Evolutionary conservation across 1,140 invertebrate species (phyloP), one percentile per base, ranked within the genome.

Genomic region (Listronotus oregonensis): DNA sequence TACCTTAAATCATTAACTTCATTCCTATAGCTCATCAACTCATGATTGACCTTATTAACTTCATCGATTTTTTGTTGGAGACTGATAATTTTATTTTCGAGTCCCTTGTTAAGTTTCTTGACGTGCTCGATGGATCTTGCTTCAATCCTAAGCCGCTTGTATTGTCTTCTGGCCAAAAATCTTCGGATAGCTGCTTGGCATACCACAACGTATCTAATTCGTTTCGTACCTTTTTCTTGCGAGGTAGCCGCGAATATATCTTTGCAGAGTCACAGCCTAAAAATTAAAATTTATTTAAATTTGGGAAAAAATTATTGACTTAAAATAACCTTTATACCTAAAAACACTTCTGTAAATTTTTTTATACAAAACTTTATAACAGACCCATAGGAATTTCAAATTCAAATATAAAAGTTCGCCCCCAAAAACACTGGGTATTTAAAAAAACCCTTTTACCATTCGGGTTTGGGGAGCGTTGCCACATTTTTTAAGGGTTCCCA

Each of bases 81-180:
- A 17, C 90, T 92, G 67, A 99, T 98, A 72, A 99, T 99, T 82
- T 99, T 99, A 80, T 97, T 98, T 80, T 99, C 97, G 47, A 99
- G 80, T 0, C 97, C 96, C 79, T 95, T 95, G 82, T 99, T 98
- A 15, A 98, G 85, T 49, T 91, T 90, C 78, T 96, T 96, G 40
- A 98, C 92, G 79, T 99, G 96, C 72, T 96, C 94, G 27, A 99
- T 90, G 32, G 92, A 94, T 54, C 91, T 86, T 0, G 96, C 96
- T 79, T 99, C 96, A 6, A 87, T 86, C 70, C 88, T 86, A n/a
- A 99, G 81, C 21, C 86, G 83, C 71, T 90, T 94, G 69, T 97
- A 90, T 52, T 88, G 79, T 57, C 87, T 86, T 64, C 89, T 89
- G 0, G 97, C 97, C 64, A 94, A 75, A 73, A 87, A 91, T 31